phyloP scores from a whole-genome alignment of 2,797 vertebrate genomes.

The Rhinoraja longicauda region DNA sequence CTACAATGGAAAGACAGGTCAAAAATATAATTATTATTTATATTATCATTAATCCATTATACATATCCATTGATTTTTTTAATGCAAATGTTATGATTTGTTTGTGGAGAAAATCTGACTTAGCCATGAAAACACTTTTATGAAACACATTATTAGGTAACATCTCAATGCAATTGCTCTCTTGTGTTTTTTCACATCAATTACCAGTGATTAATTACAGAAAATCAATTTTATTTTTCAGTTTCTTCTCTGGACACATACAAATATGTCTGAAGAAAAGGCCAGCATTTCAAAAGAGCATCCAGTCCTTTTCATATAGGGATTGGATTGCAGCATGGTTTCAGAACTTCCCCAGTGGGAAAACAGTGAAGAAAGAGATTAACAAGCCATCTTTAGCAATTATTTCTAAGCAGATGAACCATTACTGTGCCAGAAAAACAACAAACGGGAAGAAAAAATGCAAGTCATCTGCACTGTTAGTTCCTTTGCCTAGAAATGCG shows the following conservation, averaged over 20 bases:
- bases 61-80: background rate
- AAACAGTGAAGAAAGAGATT: background rate
- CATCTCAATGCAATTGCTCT: background rate
- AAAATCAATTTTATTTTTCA: conserved; percentile 13
- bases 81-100: background rate
- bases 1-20: background rate
- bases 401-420: background rate
- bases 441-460: background rate
- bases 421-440: background rate
- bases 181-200: background rate
- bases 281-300: background rate
- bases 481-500: background rate
- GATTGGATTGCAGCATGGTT: background rate
- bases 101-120: background rate
- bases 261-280: background rate
- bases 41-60: background rate
- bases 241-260: background rate
- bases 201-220: background rate
- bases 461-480: background rate
- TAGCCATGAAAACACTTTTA: background rate
- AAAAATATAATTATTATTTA: background rate
- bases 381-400: background rate
- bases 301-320: background rate
- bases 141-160: background rate
- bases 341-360: background rate